Evolutionary conservation across 2,113 vertebrate species (phyloP), one percentile per base, ranked within the genome.

Genomic region (Cardinalis cardinalis): DNA sequence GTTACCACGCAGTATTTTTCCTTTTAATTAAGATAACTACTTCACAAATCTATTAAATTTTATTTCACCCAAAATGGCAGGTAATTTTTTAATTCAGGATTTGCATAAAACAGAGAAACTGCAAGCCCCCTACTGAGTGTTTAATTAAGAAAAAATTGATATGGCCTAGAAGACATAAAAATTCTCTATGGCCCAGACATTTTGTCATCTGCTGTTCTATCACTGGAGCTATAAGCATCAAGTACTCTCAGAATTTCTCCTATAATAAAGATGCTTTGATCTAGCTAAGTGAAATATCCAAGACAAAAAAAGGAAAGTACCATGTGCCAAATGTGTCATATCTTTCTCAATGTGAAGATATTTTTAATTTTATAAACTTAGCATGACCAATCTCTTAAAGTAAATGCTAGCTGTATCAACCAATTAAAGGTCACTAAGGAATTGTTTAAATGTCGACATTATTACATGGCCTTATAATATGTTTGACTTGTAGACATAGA

Each of bases 311-410:
- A 43, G 18, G 9, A 69, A 84, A 81, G 7, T 21, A 61, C 3
- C 0, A 0, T 48, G 21, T 46, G 12, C 40, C 7, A 6, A 46
- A 75, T 46, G 14, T 69, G n/a, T 43, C 1, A 20, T 23, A 7
- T 55, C 28, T 66, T 92, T 48, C 61, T 51, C 8, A 65, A 28
- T 31, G 19, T 66, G 40, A 90, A 78, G 38, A 24, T 53, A 53
- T 29, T 68, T 75, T 88, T 68, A 38, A 41, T 75, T 83, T 83
- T 5, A 75, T 55, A 63, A 83, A 79, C 5, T 20, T 55, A 41
- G 5, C 48, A n/a, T 38, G 29, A 78, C 43, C 59, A 74, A 85
- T 70, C 12, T 61, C 25, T 43, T 65, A 58, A 51, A 40, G 13
- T 46, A 63, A 9, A 55, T 34, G 43, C 15, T 71, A 19, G 20